phyloP scores from a whole-genome alignment of 2,888 invertebrate genomes.

The Sussaba pulchella region DNA sequence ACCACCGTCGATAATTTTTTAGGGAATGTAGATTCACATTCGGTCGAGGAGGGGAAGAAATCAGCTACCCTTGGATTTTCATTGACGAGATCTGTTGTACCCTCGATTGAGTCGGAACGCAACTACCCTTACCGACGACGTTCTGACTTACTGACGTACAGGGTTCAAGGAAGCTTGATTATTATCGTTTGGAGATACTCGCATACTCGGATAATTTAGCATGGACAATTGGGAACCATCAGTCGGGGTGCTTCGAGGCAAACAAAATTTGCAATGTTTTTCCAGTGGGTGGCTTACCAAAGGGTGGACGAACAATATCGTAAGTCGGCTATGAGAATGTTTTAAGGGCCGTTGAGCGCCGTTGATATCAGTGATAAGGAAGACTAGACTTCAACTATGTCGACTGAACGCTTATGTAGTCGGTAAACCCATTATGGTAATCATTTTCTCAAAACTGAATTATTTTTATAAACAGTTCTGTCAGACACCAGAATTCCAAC shows the following conservation, averaged over 20 bases:
- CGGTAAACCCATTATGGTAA: too few relatives aligned
- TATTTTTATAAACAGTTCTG: too few relatives aligned
- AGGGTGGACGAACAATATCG: not conserved
- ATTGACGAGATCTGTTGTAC: not conserved
- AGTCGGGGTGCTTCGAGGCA: too few relatives aligned
- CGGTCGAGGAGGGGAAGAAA: not conserved
- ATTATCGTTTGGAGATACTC: not conserved
- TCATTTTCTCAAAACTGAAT: too few relatives aligned
- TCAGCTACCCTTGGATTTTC: not conserved
- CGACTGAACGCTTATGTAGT: too few relatives aligned
- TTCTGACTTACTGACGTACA: not conserved
- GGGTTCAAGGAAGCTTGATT: not conserved
- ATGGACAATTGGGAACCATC: too few relatives aligned
- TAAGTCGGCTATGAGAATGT: not conserved
- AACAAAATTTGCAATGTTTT: not conserved
- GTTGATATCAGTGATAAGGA: not conserved
- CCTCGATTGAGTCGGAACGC: not conserved
- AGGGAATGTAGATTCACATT: not conserved
- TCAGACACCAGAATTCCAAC: too few relatives aligned
- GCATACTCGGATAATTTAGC: not conserved
- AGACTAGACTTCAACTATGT: too few relatives aligned
- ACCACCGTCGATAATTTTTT: not conserved
- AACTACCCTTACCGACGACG: not conserved
- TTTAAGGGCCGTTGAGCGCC: not conserved
- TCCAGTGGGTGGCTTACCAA: not conserved